phyloP scores from a whole-genome alignment of 2,797 vertebrate species.

The Phaenicophaeus curvirostris region DNA sequence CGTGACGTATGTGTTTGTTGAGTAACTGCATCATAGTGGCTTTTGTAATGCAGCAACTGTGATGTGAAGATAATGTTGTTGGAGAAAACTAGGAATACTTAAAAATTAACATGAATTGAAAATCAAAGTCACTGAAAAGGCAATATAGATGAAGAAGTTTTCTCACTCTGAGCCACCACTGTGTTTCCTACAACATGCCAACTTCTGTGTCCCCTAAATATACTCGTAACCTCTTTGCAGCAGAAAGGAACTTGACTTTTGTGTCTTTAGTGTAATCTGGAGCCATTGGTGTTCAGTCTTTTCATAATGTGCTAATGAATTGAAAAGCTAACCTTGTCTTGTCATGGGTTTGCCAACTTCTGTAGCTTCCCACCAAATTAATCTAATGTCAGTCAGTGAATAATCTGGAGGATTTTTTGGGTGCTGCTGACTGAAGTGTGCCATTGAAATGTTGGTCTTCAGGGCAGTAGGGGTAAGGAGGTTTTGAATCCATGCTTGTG shows the following conservation, averaged over 20 bases:
- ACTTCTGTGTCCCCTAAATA: not conserved
- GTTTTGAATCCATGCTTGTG: not conserved
- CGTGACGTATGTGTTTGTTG: not conserved
- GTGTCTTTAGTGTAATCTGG: not conserved
- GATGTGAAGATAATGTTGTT: not conserved
- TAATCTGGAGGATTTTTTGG: not conserved
- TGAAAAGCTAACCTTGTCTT: not conserved
- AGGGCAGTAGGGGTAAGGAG: not conserved
- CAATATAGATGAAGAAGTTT: not conserved
- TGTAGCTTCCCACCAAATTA: not conserved
- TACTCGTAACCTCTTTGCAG: not conserved
- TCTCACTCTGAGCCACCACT: not conserved
- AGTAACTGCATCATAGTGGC: not conserved
- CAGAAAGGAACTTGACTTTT: not conserved
- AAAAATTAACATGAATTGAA: not conserved
- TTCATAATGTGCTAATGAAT: not conserved
- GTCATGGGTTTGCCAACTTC: not conserved
- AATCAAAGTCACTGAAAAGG: not conserved
- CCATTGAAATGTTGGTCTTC: not conserved
- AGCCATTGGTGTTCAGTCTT: not conserved
- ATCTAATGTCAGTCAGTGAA: not conserved
- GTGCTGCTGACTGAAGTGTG: not conserved
- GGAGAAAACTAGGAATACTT: not conserved
- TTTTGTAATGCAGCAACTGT: conserved; percentile 6
- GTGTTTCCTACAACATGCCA: not conserved